Percentiles rank a stretch among this genome's conserved stretches.
phyloP scores from a whole-genome alignment of 2,797 vertebrate genomes.

The Cephalopachus bancanus region DNA sequence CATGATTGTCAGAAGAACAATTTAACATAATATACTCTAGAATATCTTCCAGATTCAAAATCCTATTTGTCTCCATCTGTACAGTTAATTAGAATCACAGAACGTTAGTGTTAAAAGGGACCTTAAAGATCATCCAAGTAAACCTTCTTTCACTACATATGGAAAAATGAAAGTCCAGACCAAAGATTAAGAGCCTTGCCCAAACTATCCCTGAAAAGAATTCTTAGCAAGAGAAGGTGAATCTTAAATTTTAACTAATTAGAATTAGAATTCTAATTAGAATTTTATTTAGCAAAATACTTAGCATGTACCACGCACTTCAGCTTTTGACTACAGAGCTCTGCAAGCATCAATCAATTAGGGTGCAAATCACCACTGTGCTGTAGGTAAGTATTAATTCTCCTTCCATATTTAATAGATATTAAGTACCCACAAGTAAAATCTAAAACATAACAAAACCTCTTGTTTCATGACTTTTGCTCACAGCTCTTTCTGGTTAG shows the following conservation, averaged over 20 bases:
- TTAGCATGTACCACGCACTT: neutral
- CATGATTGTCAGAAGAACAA: neutral
- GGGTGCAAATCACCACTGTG: neutral
- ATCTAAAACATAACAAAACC: slow-evolving; percentile 53
- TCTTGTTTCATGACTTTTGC: neutral
- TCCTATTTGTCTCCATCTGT: neutral
- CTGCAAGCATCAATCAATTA: neutral
- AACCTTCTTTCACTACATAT: neutral
- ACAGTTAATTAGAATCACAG: slow-evolving; percentile 45
- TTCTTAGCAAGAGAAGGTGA: slow-evolving; percentile 28
- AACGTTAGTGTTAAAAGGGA: neutral
- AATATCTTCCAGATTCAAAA: slow-evolving; percentile 10
- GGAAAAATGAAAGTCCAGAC: neutral
- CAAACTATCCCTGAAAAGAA: neutral
- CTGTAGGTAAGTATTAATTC: slow-evolving; percentile 19
- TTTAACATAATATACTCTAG: neutral
- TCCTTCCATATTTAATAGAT: neutral
- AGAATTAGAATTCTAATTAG: neutral
- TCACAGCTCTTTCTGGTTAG: slow-evolving; percentile 38
- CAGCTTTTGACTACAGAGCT: slow-evolving; percentile 38
- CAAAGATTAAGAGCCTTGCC: slow-evolving; percentile 19
- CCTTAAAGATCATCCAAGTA: slow-evolving; percentile 25
- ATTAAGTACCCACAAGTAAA: slow-evolving; percentile 37
- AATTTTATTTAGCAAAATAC: slow-evolving; percentile 23
- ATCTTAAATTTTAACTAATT: slow-evolving; percentile 51